phyloP scores from a whole-genome alignment of 2,113 vertebrate species.

The Mobula hypostoma region DNA sequence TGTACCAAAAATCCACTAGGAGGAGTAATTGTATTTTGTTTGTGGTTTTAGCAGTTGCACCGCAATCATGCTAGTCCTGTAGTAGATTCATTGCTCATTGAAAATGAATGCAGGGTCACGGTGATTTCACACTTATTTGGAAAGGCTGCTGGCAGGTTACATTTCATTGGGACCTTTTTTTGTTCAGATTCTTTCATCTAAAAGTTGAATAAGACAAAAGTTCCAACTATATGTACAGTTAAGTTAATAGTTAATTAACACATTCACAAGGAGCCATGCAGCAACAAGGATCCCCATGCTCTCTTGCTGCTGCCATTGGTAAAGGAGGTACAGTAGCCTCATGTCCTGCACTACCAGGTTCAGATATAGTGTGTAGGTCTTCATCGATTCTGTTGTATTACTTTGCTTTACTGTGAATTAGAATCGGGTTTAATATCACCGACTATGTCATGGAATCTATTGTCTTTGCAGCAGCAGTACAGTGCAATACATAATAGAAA shows the following conservation, averaged over 20 bases:
- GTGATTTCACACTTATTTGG: not conserved
- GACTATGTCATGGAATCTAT: no score
- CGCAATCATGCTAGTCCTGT: not conserved
- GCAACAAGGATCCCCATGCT: no score
- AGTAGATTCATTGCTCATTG: not conserved
- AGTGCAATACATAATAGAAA: no score
- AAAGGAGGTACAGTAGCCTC: no score
- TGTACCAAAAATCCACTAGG: slow-evolving; percentile 6
- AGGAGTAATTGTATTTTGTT: slow-evolving; percentile 1
- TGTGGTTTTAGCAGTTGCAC: not conserved
- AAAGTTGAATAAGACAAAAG: not conserved
- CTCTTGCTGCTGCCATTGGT: no score
- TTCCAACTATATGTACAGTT: not conserved
- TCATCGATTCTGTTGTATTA: no score
- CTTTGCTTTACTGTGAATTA: no score
- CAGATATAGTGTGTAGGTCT: no score
- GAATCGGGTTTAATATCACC: no score
- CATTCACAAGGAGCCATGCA: no score
- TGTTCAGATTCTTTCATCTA: not conserved
- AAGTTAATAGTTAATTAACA: not conserved
- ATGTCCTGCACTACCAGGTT: no score
- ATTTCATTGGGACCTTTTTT: not conserved
- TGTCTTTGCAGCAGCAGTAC: no score
- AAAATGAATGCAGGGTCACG: not conserved
- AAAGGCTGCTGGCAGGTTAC: not conserved